Base-by-base conservation (phyloP, 2,113 vertebrate species). In the Philantomba maxwellii region DNA sequence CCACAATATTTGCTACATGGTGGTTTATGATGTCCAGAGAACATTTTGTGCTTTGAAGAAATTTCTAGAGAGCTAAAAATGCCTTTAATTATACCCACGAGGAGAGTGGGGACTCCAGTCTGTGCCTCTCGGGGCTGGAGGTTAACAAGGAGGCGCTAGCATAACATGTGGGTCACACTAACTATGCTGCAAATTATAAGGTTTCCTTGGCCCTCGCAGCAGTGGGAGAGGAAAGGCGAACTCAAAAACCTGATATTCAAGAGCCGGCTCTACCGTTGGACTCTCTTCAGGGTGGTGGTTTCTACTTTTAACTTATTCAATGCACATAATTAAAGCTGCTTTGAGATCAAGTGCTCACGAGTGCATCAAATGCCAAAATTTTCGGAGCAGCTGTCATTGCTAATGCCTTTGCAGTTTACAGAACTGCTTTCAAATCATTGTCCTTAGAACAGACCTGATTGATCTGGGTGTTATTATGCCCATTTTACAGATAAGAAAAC, bases 11-110 rank as follows among this genome's bases (percentile, higher is more conserved):
- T 96, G 89, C 92, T 93, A 53, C 90, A 43, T 53, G 60, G 62
- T 70, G 26, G 60, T 84, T 96, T 96, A 84, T 39, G 12, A 93
- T 95, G 84, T 96, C 86, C 87, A 87, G 51, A 62, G 93, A 87
- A 95, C 55, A 89, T 88, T 77, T 87, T 87, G 53, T 96, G 92
- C 88, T 93, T 91, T 95, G 64, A 95, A 92, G 95, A 93, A 77
- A 64, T 75, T 90, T 97, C 86, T 96, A n/a, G 86, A 95, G 89
- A 90, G 97, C 94, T 96, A 96, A 96, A 96, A 97, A 87, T 95
- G 89, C 87, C 95, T 92, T 73, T 91, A 94, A 96, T 96, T 93
- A 96, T 93, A 86, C 60, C 92, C 89, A 94, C 89, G 81, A 92
- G 2, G 26, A 97, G 91, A 81, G 25, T 55, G 4, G 43, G 45